Base-by-base conservation (phyloP, 2,888 invertebrate genomes). In the Noctuana brunneofusca region DNA sequence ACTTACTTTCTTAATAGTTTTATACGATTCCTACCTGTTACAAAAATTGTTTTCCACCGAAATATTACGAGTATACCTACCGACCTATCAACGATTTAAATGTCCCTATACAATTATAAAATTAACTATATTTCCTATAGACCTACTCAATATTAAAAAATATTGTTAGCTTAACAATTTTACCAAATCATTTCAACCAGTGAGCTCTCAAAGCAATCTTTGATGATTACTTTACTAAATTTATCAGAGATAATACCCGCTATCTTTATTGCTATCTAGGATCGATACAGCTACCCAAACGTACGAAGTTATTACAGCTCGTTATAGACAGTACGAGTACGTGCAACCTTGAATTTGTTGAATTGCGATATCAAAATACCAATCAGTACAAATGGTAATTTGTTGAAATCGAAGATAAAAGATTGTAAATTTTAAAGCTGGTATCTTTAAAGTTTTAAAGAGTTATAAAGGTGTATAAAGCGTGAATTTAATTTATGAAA, bases 181-280 rank as follows among this genome's bases (percentile, higher is more conserved):
- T n/a, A 43, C 24, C 18, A 49, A 43, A 58, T 58, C 38, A 49
- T 49, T 24, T 55, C 49, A 64, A 49, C 27, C 11, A 64, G 50
- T 58, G 62, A 32, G 49, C 52, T 58, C 43, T 77, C 75, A 73
- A 69, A 70, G 50, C 66, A 67, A 72, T 74, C 69, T 71, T 64
- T 70, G 64, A 72, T 76, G 71, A 76, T 77, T 80, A 76, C 68
- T 72, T 67, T 70, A 71, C 68, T 71, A 70, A 70, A 77, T 70
- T 77, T 83, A 84, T 84, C 83, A 66, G 65, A 74, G 77, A 79
- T 77, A 81, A 79, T 76, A 80, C 71, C 67, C 67, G 68, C 77
- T 83, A 86, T 84, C 84, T 73, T 67, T 71, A 66, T 69, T 68
- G 70, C 62, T 79, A 81, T 80, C 80, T 67, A 69, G 75, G 77